These are phyloP conservation scores for Eretmochelys imbricata DNA, from an alignment of 2,113 vertebrate species.

Conservation along the genomic window DNA sequence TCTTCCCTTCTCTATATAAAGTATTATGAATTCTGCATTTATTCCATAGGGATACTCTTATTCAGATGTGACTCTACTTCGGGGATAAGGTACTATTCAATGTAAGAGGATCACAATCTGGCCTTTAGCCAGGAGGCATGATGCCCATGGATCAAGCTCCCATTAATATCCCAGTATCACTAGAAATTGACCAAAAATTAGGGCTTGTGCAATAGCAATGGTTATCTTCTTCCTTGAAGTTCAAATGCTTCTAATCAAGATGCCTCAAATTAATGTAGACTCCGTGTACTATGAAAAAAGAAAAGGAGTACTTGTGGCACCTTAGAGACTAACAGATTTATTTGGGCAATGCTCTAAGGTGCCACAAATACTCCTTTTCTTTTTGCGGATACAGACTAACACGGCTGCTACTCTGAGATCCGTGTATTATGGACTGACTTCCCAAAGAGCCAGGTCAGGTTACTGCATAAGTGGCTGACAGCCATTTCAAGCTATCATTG, in stretches of 20 bases:
- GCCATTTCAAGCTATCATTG: not conserved
- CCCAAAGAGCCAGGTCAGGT: not conserved
- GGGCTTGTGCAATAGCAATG: not conserved
- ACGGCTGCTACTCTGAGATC: too few species aligned
- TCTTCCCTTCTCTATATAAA: not conserved
- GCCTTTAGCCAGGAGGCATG: not conserved
- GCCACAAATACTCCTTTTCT: too few species aligned
- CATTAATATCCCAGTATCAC: not conserved
- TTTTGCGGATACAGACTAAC: too few species aligned
- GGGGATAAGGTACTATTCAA: not conserved
- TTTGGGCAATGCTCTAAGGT: too few species aligned
- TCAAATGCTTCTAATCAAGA: not conserved
- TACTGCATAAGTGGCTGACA: not conserved
- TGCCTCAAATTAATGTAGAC: not conserved
- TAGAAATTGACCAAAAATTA: not conserved
- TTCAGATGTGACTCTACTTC: not conserved
- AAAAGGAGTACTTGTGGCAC: too few species aligned
- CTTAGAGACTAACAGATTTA: too few species aligned
- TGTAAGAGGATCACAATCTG: not conserved
- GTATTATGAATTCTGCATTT: not conserved
- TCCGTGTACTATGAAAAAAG: not conserved
- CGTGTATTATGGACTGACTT: not conserved
- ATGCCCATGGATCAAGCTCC: not conserved
- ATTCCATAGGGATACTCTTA: not conserved
- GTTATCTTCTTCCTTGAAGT: not conserved